Base-by-base conservation (phyloP, 2,113 vertebrate species). In the Sceloporus undulatus region DNA sequence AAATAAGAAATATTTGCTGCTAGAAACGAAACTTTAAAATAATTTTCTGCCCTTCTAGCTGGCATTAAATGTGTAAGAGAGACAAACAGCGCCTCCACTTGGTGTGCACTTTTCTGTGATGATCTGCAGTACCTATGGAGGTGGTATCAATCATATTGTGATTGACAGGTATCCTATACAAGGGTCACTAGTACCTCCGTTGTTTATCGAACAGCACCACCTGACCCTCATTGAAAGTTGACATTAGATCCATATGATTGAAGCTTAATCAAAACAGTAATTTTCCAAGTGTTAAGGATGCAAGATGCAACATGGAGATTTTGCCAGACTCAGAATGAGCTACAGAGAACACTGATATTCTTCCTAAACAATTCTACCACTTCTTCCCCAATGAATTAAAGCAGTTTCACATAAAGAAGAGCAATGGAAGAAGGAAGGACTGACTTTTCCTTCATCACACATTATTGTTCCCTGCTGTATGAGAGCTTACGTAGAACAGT, bases 271-370 rank as follows among this genome's bases (percentile, higher is more conserved):
- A 84, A 42, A 93, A 21, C 29, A 62, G 87, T 34, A 88, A 95
- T 95, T 95, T 94, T 91, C 94, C 91, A 5, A 94, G 79, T 59
- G 66, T 79, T 96, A 95, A 93, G 87, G 86, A 91, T 91, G 88
- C 87, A 86, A 42, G 23, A 62, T 84, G 74, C 73, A 29, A 83
- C n/a, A 54, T 38, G 89, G 91, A 86, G 18, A 6, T 21, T 42
- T 83, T 74, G 40, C 56, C 65, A 77, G 54, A 84, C 87, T 90
- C 85, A 86, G 87, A 90, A 68, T 0, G 19, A 65, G 78, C 40
- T 82, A 48, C 34, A 66, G 86, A 16, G 68, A 82, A 90, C 87
- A 16, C 54, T 27, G 74, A 88, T 85, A 82, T 80, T 40, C 40
- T 65, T 73, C 40, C 48, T 59, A 75, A 80, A 16, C 11, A 85